phyloP scores from a whole-genome alignment of 35 echinoderm and acorn worm genomes.

The Hemicentrotus pulcherrimus region DNA sequence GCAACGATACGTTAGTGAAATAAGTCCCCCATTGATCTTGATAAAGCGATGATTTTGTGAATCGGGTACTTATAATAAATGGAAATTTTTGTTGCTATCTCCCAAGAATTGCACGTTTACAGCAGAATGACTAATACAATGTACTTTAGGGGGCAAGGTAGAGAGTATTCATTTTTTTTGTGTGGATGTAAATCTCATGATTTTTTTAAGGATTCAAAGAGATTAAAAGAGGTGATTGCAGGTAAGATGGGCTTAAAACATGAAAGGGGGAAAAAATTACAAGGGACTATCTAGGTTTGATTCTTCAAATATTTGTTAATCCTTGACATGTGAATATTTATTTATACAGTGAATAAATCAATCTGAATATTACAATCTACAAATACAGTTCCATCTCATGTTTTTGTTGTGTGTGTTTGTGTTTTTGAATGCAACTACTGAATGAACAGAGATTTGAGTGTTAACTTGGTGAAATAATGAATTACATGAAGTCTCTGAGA shows the following conservation, averaged over 20 bases:
- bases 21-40: constrained; percentile 19
- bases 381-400: no score
- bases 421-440: no score
- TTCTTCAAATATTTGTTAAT: no score
- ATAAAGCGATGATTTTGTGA: constrained; percentile 27
- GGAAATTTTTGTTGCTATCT: background rate
- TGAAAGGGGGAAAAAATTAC: background rate
- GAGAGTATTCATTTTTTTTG: background rate
- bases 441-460: no score
- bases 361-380: no score
- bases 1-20: constrained; percentile 27
- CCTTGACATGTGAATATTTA: no score
- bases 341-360: no score
- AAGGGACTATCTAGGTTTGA: no score
- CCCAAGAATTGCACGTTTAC: constrained; percentile 1
- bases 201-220: background rate
- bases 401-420: no score
- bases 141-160: background rate
- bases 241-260: background rate
- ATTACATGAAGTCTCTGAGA: no score
- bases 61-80: constrained; percentile 14
- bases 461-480: no score
- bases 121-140: constrained; percentile 12
- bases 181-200: background rate
- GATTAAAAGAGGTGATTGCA: background rate